phyloP scores from a whole-genome alignment of 2,888 invertebrate species.

The Priocnemis perturbator region DNA sequence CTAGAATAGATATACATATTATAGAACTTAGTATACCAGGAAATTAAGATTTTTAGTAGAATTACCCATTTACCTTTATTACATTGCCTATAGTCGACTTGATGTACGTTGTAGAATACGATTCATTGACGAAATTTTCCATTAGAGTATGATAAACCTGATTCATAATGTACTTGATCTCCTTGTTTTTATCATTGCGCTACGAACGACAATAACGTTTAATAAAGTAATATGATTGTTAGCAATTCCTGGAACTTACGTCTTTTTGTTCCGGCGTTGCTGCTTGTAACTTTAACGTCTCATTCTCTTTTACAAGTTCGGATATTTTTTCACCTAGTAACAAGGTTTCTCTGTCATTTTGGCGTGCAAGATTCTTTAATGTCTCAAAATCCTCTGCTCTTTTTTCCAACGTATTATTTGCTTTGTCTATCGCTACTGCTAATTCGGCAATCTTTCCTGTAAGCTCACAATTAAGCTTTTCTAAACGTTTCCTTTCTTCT shows the following conservation, averaged over 20 bases:
- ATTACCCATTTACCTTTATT: slow-evolving; percentile 54
- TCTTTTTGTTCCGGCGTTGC: slow-evolving; percentile 16
- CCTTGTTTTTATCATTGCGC: slow-evolving; percentile 54
- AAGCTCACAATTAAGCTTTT: slow-evolving; percentile 44
- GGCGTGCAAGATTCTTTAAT: slow-evolving; percentile 35
- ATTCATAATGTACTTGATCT: slow-evolving; percentile 68
- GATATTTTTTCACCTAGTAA: slow-evolving; percentile 48
- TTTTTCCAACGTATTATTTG: slow-evolving; percentile 41
- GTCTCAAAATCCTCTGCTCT: slow-evolving; percentile 44
- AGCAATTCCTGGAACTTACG: no score
- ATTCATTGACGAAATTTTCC: slow-evolving; percentile 59
- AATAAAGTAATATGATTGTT: no score
- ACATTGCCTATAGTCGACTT: slow-evolving; percentile 59
- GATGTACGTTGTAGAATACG: slow-evolving; percentile 58
- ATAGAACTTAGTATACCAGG: neutral
- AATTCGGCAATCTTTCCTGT: slow-evolving; percentile 50
- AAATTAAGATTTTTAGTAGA: no score
- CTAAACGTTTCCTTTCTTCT: slow-evolving; percentile 49
- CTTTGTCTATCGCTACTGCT: slow-evolving; percentile 41
- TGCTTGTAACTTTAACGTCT: neutral
- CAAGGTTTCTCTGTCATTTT: slow-evolving; percentile 49
- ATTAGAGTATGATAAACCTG: slow-evolving; percentile 59
- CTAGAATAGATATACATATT: slow-evolving; percentile 39
- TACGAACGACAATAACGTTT: slow-evolving; percentile 4
- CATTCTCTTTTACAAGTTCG: slow-evolving; percentile 11